Base-by-base conservation (phyloP, 2,888 invertebrate genomes). In the Ornithoptera alexandrae region DNA sequence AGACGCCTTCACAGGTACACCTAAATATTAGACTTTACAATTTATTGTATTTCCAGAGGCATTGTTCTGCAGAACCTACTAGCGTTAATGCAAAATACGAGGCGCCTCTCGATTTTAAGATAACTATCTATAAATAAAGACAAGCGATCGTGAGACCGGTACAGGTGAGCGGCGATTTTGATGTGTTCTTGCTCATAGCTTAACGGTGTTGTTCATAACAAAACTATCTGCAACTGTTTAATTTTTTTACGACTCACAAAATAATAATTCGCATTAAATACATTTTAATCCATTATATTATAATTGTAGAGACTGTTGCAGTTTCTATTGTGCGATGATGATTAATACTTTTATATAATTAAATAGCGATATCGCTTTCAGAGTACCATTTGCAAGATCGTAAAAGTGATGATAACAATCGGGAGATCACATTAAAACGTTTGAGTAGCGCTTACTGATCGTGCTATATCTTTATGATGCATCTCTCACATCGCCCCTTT, bases 81-180 rank as follows among this genome's bases (percentile, higher is more conserved):
- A 87, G 78, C 84, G 84, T 88, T 90, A 69, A 90, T 91, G 90
- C 89, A 90, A 90, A 92, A 84, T 87, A 85, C 88, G 84, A 87
- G 84, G 86, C 85, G 84, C 89, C 89, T 89, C 89, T 91, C 90
- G 83, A 86, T 88, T 88, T 82, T 83, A 79, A 81, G 86, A 89
- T 88, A 76, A 74, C 77, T 77, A 89, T 89, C 86, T 88, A 89
- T 89, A 88, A 86, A 87, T 87, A 82, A 85, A 87, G 83, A 85
- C 81, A 84, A 86, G 81, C 82, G 84, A 87, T 90, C 90, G 91
- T 90, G 89, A 85, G 90, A 91, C 87, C 86, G 83, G 63, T 81
- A 80, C 84, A 83, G 85, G 88, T 87, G 90, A 89, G 84, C 84
- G 88, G 87, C 77, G 78, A 84, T 81, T 86, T 85, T 86, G 86